Evolutionary conservation across 1,140 invertebrate genomes (phyloP), one percentile per base, ranked within the genome.

Genomic region (Drosophila repleta): DNA sequence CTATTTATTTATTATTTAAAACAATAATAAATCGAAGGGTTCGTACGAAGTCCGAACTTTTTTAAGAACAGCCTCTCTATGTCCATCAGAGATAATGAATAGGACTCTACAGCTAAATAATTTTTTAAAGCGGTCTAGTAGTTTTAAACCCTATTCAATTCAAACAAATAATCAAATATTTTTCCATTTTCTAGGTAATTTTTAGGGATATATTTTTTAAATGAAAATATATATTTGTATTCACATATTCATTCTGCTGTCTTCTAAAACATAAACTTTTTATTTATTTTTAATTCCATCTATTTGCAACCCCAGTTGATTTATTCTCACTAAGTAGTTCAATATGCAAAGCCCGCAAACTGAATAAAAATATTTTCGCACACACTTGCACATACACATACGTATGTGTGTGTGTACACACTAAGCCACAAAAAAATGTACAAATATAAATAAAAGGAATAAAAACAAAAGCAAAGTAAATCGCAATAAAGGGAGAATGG

Each of bases 241-340:
- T n/a, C n/a, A 29, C 29, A 29, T 29, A 8, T 0, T 29, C 24
- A 26, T 26, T 8, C 8, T 69, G 57, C 70, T 85, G 68, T 76
- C 21, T 24, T 24, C 21, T 4, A 24, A 71, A 85, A 73, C 74
- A 66, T 0, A 37, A 29, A n/a, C 5, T 48, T 65, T 65, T 3
- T 3, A 37, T 29, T 57, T 46, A 3, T 11, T 57, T 48, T 26
- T 17, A 20, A 45, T 24, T 56, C 17, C 10, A 21, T 55, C 15
- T 45, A n/a, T 39, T 13, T 20, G 48, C 17, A 32, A 11, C 8
- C 51, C 2, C 18, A 21, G 4, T 18, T 20, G 32, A 69, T 46
- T 48, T 48, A 63, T 17, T 69, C 13, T 15, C 10, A 37, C 43
- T 48, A 48, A 15, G 51, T 15, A 55, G 41, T 32, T 32, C 29